Base-by-base conservation (phyloP, 2,113 vertebrate species). In the Malurus melanocephalus region DNA sequence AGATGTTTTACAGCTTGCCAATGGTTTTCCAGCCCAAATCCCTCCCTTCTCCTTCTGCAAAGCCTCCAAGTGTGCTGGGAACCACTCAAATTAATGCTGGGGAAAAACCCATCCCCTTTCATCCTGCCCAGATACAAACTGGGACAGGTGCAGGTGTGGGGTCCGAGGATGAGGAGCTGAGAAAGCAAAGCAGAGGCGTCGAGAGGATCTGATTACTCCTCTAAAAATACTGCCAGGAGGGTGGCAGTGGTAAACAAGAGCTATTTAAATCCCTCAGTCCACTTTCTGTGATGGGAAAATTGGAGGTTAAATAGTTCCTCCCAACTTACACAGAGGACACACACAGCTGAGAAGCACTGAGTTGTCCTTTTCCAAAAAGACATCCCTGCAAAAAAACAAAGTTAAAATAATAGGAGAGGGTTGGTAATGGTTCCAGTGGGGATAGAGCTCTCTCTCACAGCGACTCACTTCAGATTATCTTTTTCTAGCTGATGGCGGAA, bases 401-500 rank as follows among this genome's bases (percentile, higher is more conserved):
- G 52, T 69, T 84, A 74, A 94, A 84, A 89, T 86, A 90, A 89
- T 80, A 84, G 75, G 76, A 81, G 88, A 79, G 85, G 52, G 64
- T 67, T 81, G 46, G 24, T 64, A 88, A 92, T n/a, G 78, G 80
- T 56, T 74, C 83, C 24, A 10, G 72, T 69, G 92, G 66, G 91
- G 91, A 79, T 91, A 81, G 33, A 8, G 77, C 49, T 74, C 69
- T 46, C 24, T 75, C 77, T 61, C 16, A 30, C 87, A 94, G 81
- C 75, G 94, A 52, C 38, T 35, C 68, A 33, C 73, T 82, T 78
- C 33, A 65, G 83, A 94, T 95, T 91, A 89, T 89, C 87, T 97
- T 95, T 95, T 91, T 94, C 91, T 84, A 75, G 90, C 83, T 96
- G 93, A 67, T 90, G 71, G 77, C 46, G 26, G 94, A 95, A 96